phyloP scores from a whole-genome alignment of 2,888 invertebrate species.

The Hypolimnas misippus region DNA sequence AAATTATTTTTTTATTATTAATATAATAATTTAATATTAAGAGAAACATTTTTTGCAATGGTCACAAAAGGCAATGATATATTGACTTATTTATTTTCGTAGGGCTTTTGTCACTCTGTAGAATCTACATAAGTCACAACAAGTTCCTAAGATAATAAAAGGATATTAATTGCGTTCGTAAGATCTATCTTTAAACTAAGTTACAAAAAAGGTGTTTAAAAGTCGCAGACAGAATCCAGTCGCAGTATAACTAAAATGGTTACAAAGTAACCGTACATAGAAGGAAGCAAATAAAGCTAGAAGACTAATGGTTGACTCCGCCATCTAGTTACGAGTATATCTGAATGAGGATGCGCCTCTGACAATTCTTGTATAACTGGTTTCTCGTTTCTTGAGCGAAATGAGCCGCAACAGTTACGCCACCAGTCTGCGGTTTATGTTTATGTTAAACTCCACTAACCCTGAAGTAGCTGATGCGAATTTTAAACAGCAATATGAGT shows the following conservation, averaged over 20 bases:
- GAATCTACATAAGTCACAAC: too few species aligned
- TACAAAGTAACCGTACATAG: slow-evolving; percentile 45
- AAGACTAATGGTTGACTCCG: slow-evolving; percentile 44
- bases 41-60: too few species aligned
- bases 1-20: too few species aligned
- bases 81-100: too few species aligned
- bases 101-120: too few species aligned
- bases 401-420: slow-evolving; percentile 45
- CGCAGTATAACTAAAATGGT: slow-evolving; percentile 40
- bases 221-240: background rate
- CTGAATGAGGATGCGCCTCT: slow-evolving; percentile 34
- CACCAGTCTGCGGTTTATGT: slow-evolving; percentile 23
- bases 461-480: slow-evolving; percentile 31
- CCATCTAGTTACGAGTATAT: slow-evolving; percentile 31
- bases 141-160: too few species aligned
- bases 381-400: slow-evolving; percentile 39
- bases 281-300: slow-evolving; percentile 46
- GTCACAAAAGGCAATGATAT: too few species aligned
- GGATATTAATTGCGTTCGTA: too few species aligned
- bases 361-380: slow-evolving; percentile 40
- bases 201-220: slow-evolving; percentile 8
- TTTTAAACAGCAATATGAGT: slow-evolving; percentile 27
- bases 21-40: too few species aligned
- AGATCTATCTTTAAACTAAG: too few species aligned
- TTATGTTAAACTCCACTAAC: slow-evolving; percentile 32